Conservation (phyloP, 1,140 invertebrate species). For the Drosophila sulfurigaster region DNA sequence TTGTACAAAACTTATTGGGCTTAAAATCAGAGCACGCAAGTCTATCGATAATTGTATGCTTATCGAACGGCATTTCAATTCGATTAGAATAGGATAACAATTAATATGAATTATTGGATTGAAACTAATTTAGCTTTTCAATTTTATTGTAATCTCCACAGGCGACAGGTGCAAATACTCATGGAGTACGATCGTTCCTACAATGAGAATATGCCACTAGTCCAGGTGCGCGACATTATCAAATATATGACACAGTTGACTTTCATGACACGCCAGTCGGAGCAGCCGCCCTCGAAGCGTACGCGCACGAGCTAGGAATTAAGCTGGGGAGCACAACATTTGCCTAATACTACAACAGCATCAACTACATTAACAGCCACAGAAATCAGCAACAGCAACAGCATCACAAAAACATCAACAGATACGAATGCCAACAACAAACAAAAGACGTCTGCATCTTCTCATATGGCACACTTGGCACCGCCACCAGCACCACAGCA, state of each 20-base stretch:
- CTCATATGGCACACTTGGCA: constrained; percentile 48
- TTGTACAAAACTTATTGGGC: no score
- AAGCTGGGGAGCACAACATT: constrained; percentile 85
- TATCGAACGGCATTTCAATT: no score
- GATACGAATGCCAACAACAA: constrained; percentile 30
- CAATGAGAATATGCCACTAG: constrained; percentile 88
- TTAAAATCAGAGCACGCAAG: no score
- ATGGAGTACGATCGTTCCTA: constrained; percentile 90
- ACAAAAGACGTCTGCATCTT: constrained; percentile 25
- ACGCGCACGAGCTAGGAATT: constrained; percentile 84
- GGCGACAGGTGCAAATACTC: constrained; percentile 90
- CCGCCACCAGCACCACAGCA: constrained; percentile 61
- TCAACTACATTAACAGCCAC: constrained; percentile 38
- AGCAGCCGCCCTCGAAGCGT: constrained; percentile 81
- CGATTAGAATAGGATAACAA: no score
- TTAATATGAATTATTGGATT: no score
- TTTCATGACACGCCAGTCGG: constrained; percentile 88
- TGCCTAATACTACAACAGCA: constrained; percentile 55
- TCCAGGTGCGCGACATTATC: constrained; percentile 92
- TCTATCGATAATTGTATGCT: no score
- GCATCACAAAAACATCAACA: constrained; percentile 28
- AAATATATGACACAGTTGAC: constrained; percentile 94
- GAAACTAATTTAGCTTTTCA: background rate
- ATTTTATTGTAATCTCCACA: constrained; percentile 68
- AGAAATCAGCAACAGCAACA: constrained; percentile 31